These are phyloP conservation scores for Eriocheir sinensis DNA, from an alignment of 1,140 invertebrate genomes.

Conservation along the genomic window DNA sequence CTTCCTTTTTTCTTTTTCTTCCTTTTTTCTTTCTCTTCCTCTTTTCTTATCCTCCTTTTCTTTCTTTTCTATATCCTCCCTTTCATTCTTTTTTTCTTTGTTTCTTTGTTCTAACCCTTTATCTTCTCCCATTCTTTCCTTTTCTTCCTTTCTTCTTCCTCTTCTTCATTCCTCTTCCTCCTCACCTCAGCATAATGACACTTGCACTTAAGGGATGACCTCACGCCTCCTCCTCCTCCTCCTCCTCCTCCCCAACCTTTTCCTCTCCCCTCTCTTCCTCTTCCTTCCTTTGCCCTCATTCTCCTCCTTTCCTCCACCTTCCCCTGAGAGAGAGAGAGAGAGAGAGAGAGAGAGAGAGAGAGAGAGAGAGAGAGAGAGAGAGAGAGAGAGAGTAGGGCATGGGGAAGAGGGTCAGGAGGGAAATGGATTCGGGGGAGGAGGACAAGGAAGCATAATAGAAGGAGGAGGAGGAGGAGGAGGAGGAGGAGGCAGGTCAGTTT, in stretches of 20 bases:
- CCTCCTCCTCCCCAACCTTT: neutral
- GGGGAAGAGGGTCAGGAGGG: too few species aligned
- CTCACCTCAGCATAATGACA: too few species aligned
- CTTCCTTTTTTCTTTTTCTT: neutral
- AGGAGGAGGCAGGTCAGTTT: too few species aligned
- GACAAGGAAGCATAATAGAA: too few species aligned
- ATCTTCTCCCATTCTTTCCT: too few species aligned
- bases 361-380: neutral
- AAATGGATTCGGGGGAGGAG: neutral
- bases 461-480: too few species aligned
- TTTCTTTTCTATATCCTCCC: neutral
- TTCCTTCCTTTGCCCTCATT: neutral
- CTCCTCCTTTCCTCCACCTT: neutral
- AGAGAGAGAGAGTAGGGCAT: neutral
- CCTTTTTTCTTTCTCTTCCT: neutral
- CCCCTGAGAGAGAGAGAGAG: neutral
- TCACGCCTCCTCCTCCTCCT: too few species aligned
- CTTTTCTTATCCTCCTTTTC: neutral
- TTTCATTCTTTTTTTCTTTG: neutral
- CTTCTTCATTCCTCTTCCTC: too few species aligned
- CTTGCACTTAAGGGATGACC: too few species aligned
- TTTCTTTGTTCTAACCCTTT: too few species aligned
- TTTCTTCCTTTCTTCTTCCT: too few species aligned
- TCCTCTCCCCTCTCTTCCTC: neutral
- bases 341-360: conserved; percentile 14